Base-by-base conservation (phyloP, 2,797 vertebrate species). In the Muraenolepis orangiensis region DNA sequence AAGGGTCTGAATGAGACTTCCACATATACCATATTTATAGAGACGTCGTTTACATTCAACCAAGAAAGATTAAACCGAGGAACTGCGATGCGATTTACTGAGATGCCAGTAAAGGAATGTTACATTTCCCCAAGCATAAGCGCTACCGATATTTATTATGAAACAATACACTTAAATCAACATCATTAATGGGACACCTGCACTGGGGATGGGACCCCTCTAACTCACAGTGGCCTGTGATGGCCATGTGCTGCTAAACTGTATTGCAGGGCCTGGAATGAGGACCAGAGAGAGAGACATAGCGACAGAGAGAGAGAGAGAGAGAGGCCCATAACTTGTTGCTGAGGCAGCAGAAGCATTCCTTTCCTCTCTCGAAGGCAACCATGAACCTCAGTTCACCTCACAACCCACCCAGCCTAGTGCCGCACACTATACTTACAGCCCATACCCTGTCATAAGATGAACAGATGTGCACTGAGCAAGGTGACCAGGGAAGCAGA, bases 401-500 rank as follows among this genome's bases (percentile, higher is more conserved):
- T 74, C 26, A n/a, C 10, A 68, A 70, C 42, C 73, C 76, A 34
- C 70, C 72, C 72, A 51, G 31, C 79, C 57, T 57, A 73, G 30
- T 69, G 71, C 20, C 78, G 74, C 77, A 51, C 42, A 29, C 67
- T 64, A 66, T 70, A 73, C 72, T 73, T 46, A 70, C 16, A 51
- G 34, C 30, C 73, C 66, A 20, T 40, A 70, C 64, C 64, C 42
- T 14, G 38, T 70, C 73, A 31, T 71, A 79, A 81, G 74, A 83
- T 84, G 70, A 84, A 81, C 85, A 86, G 84, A 84, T 89, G 83
- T 84, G 67, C 68, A 57, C 12, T 36, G 75, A 29, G 66, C 67
- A 69, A 74, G 70, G 76, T 61, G 73, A 66, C 51, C 51, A 57
- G 51, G 16, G 57, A 61, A 72, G 71, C 18, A 23, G 34, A 20